These are phyloP conservation scores for Clarias gariepinus DNA, from an alignment of 2,113 vertebrate species.

Conservation along the genomic window DNA sequence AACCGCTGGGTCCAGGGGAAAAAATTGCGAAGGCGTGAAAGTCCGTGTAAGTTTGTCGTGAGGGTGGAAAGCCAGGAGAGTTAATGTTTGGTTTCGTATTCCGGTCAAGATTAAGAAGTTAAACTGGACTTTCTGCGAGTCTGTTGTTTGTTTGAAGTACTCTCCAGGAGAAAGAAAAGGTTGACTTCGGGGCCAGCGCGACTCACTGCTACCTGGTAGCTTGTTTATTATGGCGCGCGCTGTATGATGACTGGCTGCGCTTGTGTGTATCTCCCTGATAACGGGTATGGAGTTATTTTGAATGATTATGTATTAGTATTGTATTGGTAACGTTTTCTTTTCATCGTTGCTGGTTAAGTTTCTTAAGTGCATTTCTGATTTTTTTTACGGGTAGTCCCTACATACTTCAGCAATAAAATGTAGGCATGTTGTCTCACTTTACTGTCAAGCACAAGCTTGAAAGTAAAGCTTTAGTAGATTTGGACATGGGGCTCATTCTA, in stretches of 20 bases:
- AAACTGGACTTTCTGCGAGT: not conserved
- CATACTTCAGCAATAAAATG: not conserved
- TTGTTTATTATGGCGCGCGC: conserved; percentile 3
- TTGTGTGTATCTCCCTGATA: not conserved
- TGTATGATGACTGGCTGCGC: not conserved
- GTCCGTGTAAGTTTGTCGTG: not conserved
- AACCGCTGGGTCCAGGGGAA: conserved; percentile 37
- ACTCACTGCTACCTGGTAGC: not conserved
- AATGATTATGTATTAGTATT: not conserved
- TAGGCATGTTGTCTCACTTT: not conserved
- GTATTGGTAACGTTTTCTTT: not conserved
- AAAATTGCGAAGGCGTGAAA: conserved; percentile 20
- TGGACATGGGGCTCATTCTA: no score
- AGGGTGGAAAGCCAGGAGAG: conserved; percentile 19
- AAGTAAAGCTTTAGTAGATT: no score
- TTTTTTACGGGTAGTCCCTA: not conserved
- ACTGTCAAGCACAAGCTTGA: no score
- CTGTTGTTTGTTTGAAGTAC: not conserved
- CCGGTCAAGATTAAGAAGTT: not conserved
- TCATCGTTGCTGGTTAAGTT: not conserved
- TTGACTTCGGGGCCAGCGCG: not conserved
- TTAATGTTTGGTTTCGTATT: not conserved
- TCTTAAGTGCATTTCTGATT: not conserved
- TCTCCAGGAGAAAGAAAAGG: not conserved
- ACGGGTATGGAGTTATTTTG: not conserved